Evolutionary conservation across 2,113 vertebrate species (phyloP), one percentile per base, ranked within the genome.

Genomic region (Nothobranchius furzeri): DNA sequence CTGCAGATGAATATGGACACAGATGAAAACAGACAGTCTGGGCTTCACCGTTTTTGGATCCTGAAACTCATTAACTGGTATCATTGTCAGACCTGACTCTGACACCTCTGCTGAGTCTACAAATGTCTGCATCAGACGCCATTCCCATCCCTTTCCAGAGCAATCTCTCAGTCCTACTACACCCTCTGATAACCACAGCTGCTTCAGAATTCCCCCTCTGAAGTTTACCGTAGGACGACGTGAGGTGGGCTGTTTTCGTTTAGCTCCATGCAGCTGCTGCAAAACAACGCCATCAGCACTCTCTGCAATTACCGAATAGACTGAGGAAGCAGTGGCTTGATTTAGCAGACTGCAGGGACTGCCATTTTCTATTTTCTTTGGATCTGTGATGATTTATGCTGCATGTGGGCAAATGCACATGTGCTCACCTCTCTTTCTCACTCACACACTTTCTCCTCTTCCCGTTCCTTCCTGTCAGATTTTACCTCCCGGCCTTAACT

Each of bases 281-380:
- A 72, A 84, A 87, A 86, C 73, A 84, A 77, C 84, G 64, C 42
- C 55, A 88, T 91, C 88, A 87, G 86, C 85, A 89, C 79, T 87
- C 83, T 76, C 24, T 65, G 65, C 86, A 89, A 91, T 90, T 90
- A 89, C 79, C 1, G 69, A 81, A 78, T 46, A 75, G 82, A 82
- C 75, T 42, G 73, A 87, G 81, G 81, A 89, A 85, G 83, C 76
- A 76, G 83, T 37, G 72, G 70, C 79, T 84, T 87, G 87, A 89
- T 90, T 87, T 87, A 85, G 87, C 83, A 81, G 82, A 85, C 87
- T 70, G 82, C 13, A 37, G 80, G 71, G 84, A 91, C 79, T 83
- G 84, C 59, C 87, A 82, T 84, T 81, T 85, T 90, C 85, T 79
- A 87, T 89, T 88, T 87, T 85, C 79, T 84, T 79, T 84, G 83